These are phyloP conservation scores for Poeciliopsis turneri DNA, from an alignment of 2,797 vertebrate species.

Conservation along the genomic window DNA sequence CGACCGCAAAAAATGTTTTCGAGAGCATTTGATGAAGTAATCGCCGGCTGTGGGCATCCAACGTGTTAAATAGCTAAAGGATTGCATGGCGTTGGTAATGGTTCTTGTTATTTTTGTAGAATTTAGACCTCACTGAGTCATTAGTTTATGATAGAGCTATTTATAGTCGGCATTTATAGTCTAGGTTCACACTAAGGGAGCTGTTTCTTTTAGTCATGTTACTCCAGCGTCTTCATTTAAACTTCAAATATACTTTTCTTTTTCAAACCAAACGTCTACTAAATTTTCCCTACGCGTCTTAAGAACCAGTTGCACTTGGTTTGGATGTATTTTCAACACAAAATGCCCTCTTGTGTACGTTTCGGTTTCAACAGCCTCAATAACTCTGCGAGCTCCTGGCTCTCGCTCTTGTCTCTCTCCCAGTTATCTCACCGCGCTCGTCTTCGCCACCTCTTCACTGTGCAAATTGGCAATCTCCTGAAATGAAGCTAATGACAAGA, in stretches of 20 bases:
- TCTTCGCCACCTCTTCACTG: background rate
- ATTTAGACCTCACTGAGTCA: background rate
- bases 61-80: background rate
- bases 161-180: background rate
- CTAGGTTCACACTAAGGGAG: background rate
- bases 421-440: background rate
- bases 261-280: background rate
- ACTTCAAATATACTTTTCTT: background rate
- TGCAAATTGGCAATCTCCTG: conserved; percentile 1
- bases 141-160: background rate
- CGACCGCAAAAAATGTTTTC: conserved; percentile 3
- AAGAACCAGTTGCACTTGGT: background rate
- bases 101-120: background rate
- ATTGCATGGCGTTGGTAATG: background rate
- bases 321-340: background rate
- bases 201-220: background rate
- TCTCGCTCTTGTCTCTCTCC: too few relatives aligned
- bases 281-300: background rate
- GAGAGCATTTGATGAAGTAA: background rate
- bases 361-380: background rate
- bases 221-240: background rate
- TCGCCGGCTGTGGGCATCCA: background rate
- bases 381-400: background rate
- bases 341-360: background rate
- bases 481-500: background rate